Evolutionary conservation across 92 coral and sea anemone genomes (phyloP).

Genomic region (Pocillopora meandrina): DNA sequence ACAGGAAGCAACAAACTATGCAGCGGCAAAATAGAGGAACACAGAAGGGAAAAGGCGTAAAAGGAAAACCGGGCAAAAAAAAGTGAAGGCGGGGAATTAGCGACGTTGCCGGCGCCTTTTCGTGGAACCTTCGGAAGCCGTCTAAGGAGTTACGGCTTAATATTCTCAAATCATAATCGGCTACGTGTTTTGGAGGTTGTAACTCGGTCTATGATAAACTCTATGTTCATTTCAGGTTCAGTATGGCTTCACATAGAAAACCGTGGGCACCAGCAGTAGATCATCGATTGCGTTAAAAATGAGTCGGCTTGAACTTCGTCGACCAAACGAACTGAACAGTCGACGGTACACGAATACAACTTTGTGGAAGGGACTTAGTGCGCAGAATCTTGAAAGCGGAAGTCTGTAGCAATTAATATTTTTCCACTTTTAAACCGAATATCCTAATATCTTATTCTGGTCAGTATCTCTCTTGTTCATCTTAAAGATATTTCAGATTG

Average conservation of each 20-base stretch:
- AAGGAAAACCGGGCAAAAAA: neutral
- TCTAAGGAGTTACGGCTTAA: neutral
- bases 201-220: neutral
- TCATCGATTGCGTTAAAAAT: neutral
- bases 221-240: too few relatives aligned
- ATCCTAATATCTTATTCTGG: too few relatives aligned
- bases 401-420: too few relatives aligned
- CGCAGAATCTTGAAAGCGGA: too few relatives aligned
- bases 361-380: too few relatives aligned
- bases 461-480: too few relatives aligned
- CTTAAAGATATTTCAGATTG: too few relatives aligned
- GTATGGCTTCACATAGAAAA: neutral
- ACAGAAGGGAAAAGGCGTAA: conserved; percentile 23
- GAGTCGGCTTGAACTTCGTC: neutral
- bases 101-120: neutral
- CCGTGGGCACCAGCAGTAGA: neutral
- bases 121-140: neutral
- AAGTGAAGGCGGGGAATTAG: conserved; percentile 1
- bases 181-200: neutral
- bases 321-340: neutral
- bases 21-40: conserved; percentile 69
- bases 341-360: neutral
- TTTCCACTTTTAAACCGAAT: too few relatives aligned
- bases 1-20: conserved; percentile 63
- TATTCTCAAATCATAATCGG: neutral